Evolutionary conservation across 1,140 invertebrate genomes (phyloP).

Genomic region (Ceratina australensis): DNA sequence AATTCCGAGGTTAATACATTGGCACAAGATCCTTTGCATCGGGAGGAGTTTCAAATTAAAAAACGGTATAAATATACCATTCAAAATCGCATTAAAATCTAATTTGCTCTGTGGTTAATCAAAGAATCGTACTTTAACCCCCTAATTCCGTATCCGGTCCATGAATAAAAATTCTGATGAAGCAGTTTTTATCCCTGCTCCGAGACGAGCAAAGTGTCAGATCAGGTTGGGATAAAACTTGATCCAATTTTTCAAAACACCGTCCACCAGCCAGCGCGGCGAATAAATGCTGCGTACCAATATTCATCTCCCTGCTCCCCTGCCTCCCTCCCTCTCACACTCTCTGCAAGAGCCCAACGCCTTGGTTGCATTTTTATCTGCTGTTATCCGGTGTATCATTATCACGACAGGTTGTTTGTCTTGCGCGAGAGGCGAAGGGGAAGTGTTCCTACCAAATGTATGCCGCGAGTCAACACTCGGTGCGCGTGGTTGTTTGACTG

Average conservation of each 20-base stretch:
- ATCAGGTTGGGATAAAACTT: neutral
- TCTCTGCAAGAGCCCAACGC: neutral
- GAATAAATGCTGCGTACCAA: slow-evolving; percentile 29
- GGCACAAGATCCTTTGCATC: no score
- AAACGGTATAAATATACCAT: no score
- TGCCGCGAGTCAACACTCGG: slow-evolving; percentile 75
- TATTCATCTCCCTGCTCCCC: slow-evolving; percentile 16
- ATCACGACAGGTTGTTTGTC: slow-evolving; percentile 77
- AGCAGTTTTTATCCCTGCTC: neutral
- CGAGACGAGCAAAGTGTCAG: neutral
- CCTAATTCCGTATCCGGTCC: neutral
- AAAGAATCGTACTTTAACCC: neutral
- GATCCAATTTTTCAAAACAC: neutral
- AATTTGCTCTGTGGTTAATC: neutral
- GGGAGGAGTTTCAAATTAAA: no score
- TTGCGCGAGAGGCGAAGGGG: slow-evolving; percentile 52
- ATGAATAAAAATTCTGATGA: neutral
- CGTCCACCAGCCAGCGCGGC: neutral
- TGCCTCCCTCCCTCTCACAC: no score
- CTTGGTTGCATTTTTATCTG: slow-evolving; percentile 55
- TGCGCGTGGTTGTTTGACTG: slow-evolving; percentile 73
- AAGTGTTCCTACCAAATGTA: slow-evolving; percentile 73
- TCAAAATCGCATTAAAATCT: neutral
- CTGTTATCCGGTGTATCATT: slow-evolving; percentile 71
- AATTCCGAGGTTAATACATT: no score